These are phyloP conservation scores for Atta texana DNA, from an alignment of 1,140 invertebrate species.

Conservation along the genomic window DNA sequence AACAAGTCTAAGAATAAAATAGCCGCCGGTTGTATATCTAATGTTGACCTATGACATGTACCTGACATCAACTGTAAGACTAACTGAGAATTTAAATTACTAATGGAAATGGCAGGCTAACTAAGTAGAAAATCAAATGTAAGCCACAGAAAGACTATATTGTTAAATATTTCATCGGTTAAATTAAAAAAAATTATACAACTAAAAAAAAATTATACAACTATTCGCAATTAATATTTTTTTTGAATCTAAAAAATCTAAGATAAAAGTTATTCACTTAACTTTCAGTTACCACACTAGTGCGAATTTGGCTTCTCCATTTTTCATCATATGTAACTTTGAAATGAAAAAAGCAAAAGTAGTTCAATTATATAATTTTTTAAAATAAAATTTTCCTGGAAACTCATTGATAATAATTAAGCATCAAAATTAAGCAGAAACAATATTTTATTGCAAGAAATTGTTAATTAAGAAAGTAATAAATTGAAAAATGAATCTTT, in stretches of 20 bases:
- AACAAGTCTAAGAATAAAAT: slow-evolving; percentile 49
- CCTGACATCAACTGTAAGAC: slow-evolving; percentile 37
- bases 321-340: no score
- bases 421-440: no score
- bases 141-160: background rate
- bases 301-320: no score
- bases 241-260: background rate
- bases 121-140: background rate
- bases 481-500: no score
- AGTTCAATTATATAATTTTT: no score
- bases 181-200: background rate
- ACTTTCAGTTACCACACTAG: no score
- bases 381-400: no score
- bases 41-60: slow-evolving; percentile 60
- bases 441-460: no score
- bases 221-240: background rate
- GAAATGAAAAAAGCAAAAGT: no score
- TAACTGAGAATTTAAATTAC: slow-evolving; percentile 1
- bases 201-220: background rate
- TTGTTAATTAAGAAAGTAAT: no score
- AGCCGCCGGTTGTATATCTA: slow-evolving; percentile 23
- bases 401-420: no score
- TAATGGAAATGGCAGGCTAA: background rate
- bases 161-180: background rate
- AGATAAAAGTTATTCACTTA: background rate